Conservation (phyloP, 2,113 vertebrate species). For the Geococcyx californianus region DNA sequence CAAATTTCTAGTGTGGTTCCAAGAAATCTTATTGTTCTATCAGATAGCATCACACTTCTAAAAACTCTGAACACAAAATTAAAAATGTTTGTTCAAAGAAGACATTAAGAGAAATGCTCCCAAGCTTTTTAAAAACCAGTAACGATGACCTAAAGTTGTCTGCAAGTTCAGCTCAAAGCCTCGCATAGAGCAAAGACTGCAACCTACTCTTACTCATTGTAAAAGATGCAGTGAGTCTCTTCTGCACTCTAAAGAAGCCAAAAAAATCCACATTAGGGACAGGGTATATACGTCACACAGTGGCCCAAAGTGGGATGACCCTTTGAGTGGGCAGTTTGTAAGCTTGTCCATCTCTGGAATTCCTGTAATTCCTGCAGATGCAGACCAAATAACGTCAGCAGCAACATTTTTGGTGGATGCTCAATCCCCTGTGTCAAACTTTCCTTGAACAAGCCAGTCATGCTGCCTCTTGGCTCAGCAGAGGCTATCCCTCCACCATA, state of each 20-base stretch:
- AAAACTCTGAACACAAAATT: background rate
- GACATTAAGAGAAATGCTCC: background rate
- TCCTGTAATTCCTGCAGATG: background rate
- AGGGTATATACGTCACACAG: background rate
- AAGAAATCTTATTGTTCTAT: slow-evolving; percentile 52
- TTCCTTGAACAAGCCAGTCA: background rate
- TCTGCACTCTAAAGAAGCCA: background rate
- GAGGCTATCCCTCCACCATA: background rate
- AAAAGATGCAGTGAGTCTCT: background rate
- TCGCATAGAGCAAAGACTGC: background rate
- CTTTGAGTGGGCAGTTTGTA: background rate
- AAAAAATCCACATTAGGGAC: background rate
- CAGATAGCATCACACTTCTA: background rate
- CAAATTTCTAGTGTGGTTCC: slow-evolving; percentile 45
- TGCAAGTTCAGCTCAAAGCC: background rate
- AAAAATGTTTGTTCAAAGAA: background rate
- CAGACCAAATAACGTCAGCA: background rate
- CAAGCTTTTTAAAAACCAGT: background rate
- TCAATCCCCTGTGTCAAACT: background rate
- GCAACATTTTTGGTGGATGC: background rate
- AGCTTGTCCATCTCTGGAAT: background rate
- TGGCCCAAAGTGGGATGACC: background rate
- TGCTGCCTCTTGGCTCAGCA: background rate
- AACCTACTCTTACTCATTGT: background rate
- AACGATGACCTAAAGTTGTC: background rate